These are phyloP conservation scores for Geotrypetes seraphini DNA, from an alignment of 2,797 vertebrate genomes.

Conservation along the genomic window DNA sequence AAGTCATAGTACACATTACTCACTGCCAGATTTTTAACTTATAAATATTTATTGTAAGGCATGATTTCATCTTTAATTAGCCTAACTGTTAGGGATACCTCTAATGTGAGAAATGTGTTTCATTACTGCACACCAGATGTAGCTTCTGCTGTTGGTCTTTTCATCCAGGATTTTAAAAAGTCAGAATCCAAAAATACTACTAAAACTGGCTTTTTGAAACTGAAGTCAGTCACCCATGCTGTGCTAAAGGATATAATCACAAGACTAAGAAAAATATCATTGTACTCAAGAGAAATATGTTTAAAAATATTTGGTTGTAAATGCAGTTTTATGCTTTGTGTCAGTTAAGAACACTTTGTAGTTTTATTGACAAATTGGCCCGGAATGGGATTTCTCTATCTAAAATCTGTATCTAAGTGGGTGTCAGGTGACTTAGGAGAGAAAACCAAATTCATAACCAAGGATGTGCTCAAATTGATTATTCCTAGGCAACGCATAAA, in stretches of 20 bases:
- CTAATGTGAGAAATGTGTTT: constrained; percentile 49
- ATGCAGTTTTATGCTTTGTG: too few species aligned
- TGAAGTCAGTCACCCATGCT: too few species aligned
- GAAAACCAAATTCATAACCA: constrained; percentile 24
- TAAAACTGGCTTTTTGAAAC: too few species aligned
- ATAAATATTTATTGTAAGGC: constrained; percentile 61
- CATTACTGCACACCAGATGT: constrained; percentile 43
- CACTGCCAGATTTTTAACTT: constrained; percentile 42
- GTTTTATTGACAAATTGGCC: too few species aligned
- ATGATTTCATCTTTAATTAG: constrained; percentile 59
- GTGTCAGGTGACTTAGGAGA: constrained; percentile 11
- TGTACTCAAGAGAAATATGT: too few species aligned
- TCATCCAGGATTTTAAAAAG: not conserved
- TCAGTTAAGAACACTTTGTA: too few species aligned
- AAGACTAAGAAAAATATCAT: too few species aligned
- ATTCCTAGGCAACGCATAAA: constrained; percentile 15
- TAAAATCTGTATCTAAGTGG: constrained; percentile 6
- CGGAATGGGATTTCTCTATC: constrained; percentile 14
- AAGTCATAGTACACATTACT: too few species aligned
- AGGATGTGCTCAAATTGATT: constrained; percentile 18
- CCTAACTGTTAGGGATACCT: constrained; percentile 60
- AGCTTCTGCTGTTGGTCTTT: constrained; percentile 35
- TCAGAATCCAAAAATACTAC: too few species aligned
- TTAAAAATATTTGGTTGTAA: too few species aligned
- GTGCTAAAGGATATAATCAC: too few species aligned